A percentile compares a stretch with the other conserved stretches of the same genome.
phyloP scores from a whole-genome alignment of 2,797 vertebrate species.

The Sebastes vulpes region DNA sequence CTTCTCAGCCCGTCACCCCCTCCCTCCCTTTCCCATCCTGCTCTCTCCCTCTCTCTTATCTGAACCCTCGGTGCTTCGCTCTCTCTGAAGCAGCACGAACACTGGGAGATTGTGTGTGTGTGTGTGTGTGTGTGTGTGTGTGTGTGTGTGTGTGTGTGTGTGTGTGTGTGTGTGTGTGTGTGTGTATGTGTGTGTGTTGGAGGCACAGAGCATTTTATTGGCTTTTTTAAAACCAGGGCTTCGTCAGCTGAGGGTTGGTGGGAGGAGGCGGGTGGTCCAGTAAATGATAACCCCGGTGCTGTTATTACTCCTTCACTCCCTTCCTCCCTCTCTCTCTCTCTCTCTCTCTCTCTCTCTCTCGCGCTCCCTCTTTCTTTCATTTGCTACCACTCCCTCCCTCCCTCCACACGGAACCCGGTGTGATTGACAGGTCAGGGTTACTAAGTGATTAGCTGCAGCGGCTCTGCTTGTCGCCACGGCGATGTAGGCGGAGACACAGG shows the following conservation, averaged over 20 bases:
- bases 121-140: slow-evolving; percentile 7
- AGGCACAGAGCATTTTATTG: slow-evolving; percentile 66
- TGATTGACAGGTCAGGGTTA: slow-evolving; percentile 86
- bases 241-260: slow-evolving; percentile 53
- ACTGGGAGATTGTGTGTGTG: slow-evolving; percentile 18
- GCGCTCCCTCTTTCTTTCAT: slow-evolving; percentile 14
- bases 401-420: slow-evolving; percentile 27
- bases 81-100: slow-evolving; percentile 25
- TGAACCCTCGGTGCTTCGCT: slow-evolving; percentile 55
- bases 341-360: background rate
- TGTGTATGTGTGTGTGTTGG: slow-evolving; percentile 1
- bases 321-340: background rate
- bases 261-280: slow-evolving; percentile 66
- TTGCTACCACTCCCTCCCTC: background rate
- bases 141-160: background rate
- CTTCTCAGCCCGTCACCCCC: slow-evolving; percentile 15
- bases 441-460: slow-evolving; percentile 86
- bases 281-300: slow-evolving; percentile 76
- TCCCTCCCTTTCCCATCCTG: slow-evolving; percentile 7
- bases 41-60: slow-evolving; percentile 61
- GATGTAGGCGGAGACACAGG: slow-evolving; percentile 82
- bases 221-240: slow-evolving; percentile 61
- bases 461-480: slow-evolving; percentile 81
- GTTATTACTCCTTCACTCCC: slow-evolving; percentile 63
- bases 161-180: background rate